Percentiles rank a stretch among this genome's conserved stretches.
Evolutionary conservation across 2,113 vertebrate species (phyloP).

Genomic region (Myotis davidii): DNA sequence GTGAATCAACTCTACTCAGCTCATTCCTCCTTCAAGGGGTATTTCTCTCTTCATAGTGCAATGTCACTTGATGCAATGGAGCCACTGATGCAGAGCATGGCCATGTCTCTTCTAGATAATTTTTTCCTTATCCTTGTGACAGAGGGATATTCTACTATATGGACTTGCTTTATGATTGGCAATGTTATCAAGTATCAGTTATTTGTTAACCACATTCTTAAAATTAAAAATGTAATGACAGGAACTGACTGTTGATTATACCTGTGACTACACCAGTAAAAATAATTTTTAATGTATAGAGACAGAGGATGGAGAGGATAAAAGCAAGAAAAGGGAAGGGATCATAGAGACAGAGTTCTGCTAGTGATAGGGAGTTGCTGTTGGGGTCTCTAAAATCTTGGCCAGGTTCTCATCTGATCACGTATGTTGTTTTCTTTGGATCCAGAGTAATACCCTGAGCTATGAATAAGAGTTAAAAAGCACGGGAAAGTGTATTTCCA

Average conservation of each 20-base stretch:
- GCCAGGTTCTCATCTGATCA: not conserved
- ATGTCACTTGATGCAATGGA: not conserved
- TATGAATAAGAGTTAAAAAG: not conserved
- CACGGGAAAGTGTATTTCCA: not conserved
- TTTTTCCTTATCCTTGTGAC: not conserved
- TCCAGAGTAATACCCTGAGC: not conserved
- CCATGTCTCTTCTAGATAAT: not conserved
- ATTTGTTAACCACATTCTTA: not conserved
- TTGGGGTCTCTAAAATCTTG: not conserved
- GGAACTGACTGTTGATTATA: constrained; percentile 58
- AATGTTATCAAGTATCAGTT: constrained; percentile 18
- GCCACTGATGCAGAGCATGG: not conserved
- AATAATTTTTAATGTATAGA: constrained; percentile 30
- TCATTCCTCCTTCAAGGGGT: not conserved
- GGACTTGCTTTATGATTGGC: constrained; percentile 51
- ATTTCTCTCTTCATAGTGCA: not conserved
- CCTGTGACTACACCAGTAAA: constrained; percentile 7
- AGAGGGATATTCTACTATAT: not conserved
- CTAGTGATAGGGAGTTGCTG: not conserved
- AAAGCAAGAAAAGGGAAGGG: not conserved
- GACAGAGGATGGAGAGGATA: not conserved
- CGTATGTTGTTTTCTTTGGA: not conserved
- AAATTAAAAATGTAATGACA: constrained; percentile 79
- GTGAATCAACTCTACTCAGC: not conserved
- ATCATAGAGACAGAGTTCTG: not conserved